Conservation (phyloP, 2,888 invertebrate genomes). For the Polydesmus complanatus region DNA sequence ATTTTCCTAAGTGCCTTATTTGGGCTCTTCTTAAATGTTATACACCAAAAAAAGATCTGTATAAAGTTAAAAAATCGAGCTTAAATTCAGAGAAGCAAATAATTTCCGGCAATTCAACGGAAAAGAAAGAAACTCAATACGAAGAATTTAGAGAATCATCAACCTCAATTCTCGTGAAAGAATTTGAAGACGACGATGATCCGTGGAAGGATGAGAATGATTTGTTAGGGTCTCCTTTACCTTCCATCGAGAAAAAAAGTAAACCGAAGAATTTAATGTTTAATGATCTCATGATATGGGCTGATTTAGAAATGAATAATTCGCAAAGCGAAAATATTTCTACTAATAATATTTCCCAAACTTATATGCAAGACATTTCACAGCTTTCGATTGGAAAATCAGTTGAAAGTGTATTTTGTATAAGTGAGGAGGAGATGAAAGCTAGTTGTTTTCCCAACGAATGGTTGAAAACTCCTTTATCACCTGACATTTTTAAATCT, state of each 20-base stretch:
- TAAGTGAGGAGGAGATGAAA: not conserved
- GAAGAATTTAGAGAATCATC: not conserved
- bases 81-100: not conserved
- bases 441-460: not conserved
- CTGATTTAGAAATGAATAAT: no score
- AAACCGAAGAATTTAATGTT: no score
- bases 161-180: not conserved
- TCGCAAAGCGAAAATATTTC: no score
- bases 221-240: not conserved
- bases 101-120: not conserved
- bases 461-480: conserved; percentile 7
- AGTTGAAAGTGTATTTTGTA: no score
- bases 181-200: not conserved
- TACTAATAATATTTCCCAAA: no score
- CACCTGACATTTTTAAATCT: not conserved
- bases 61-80: not conserved
- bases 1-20: conserved; percentile 29
- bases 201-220: conserved; percentile 6
- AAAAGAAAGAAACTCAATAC: not conserved
- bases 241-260: no score
- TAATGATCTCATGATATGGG: no score
- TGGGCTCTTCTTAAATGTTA: not conserved
- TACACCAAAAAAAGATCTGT: not conserved
- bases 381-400: no score
- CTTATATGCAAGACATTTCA: no score